phyloP scores from a whole-genome alignment of 2,888 invertebrate species.

The Eucera pruinosa region DNA sequence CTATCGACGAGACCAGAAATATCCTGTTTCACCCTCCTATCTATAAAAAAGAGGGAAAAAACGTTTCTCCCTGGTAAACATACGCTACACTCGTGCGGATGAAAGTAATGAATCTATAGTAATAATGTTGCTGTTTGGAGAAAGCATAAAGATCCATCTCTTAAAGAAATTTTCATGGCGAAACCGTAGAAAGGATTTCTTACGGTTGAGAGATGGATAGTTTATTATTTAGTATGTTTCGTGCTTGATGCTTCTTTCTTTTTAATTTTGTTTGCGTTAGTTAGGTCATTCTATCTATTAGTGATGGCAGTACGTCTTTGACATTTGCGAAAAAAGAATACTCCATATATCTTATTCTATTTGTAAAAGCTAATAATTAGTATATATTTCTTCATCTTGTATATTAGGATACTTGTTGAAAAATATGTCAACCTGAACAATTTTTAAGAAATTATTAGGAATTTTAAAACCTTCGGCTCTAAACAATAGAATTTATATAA shows the following conservation, averaged over 20 bases:
- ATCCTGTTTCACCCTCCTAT: background rate
- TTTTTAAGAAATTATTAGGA: too few species aligned
- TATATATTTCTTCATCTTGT: too few species aligned
- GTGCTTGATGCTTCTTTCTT: background rate
- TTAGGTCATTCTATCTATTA: background rate
- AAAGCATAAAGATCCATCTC: background rate
- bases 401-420: too few species aligned
- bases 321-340: too few species aligned
- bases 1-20: constrained; percentile 5
- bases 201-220: background rate
- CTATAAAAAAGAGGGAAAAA: background rate
- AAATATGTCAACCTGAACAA: too few species aligned
- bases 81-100: background rate
- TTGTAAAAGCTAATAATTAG: too few species aligned
- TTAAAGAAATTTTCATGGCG: background rate
- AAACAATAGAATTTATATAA: too few species aligned
- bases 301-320: background rate
- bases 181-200: background rate
- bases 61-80: background rate
- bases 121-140: constrained; percentile 1
- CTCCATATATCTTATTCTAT: too few species aligned
- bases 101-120: constrained; percentile 2
- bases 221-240: background rate
- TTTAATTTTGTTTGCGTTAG: background rate
- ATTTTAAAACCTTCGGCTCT: too few species aligned